Conservation (phyloP, 2,888 invertebrate species). For the Laspeyria flexula region DNA sequence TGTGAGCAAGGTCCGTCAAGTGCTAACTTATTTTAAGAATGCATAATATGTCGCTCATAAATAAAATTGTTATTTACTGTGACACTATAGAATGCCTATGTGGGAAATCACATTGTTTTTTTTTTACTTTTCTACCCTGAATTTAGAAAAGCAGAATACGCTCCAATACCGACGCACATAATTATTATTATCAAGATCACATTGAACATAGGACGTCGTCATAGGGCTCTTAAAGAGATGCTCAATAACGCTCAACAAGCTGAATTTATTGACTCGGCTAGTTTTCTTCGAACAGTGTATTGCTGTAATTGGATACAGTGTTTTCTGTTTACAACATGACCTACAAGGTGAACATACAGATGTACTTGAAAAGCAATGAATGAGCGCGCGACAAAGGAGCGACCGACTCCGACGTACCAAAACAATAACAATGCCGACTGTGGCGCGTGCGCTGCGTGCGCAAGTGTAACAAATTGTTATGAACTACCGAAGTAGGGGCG, state of each 20-base stretch:
- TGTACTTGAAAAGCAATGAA: constrained; percentile 58
- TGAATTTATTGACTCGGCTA: not conserved
- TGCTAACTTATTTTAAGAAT: too few relatives aligned
- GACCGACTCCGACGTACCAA: constrained; percentile 60
- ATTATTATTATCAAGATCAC: too few relatives aligned
- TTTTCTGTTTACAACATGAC: constrained; percentile 58
- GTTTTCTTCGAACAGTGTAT: not conserved
- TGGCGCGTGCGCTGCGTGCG: constrained; percentile 72
- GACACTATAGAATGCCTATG: too few relatives aligned
- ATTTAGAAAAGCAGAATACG: too few relatives aligned
- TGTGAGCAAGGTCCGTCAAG: too few relatives aligned
- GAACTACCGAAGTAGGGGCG: constrained; percentile 34
- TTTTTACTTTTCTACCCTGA: too few relatives aligned
- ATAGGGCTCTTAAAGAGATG: too few relatives aligned
- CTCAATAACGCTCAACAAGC: not conserved
- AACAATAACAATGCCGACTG: constrained; percentile 70
- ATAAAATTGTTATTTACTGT: too few relatives aligned
- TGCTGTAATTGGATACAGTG: not conserved
- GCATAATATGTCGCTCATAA: too few relatives aligned
- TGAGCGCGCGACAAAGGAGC: constrained; percentile 64
- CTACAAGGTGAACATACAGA: constrained; percentile 56
- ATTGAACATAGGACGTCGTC: too few relatives aligned
- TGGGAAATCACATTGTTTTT: too few relatives aligned
- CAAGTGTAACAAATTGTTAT: constrained; percentile 65
- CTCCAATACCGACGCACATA: too few relatives aligned